Base-by-base conservation (phyloP, 2,113 vertebrate species). In the Scolopax mira region DNA sequence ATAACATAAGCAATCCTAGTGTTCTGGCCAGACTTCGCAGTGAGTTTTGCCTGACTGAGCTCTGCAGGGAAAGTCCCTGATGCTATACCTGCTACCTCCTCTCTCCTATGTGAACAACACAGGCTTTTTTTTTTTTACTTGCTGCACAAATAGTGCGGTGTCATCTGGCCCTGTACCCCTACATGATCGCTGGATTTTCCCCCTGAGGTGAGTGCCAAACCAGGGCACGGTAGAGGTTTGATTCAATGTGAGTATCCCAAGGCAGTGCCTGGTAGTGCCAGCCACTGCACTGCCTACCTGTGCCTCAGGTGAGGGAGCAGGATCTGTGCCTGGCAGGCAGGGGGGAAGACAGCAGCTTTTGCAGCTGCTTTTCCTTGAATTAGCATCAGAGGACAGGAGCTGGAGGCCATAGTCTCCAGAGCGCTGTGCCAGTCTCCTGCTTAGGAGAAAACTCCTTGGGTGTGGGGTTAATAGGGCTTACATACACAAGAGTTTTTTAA, bases 401-500 rank as follows among this genome's bases (percentile, higher is more conserved):
- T 82, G 52, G 49, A 92, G 83, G 62, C 0, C 0, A 27, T 8
- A 28, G 17, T 37, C 23, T 66, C 27, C 52, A 48, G 35, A 60
- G 62, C 0, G 1, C 48, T 41, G 9, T 49, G 37, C 44, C 61
- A 62, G 22, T 66, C 48, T 3, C 2, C 55, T n/a, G 24, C 2
- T 6, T 7, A 1, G 13, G 28, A 82, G 21, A 89, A 41, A 64
- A 39, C 35, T 49, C 35, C 14, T 13, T 49, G 18, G 27, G 33
- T n/a, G 9, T 33, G 55, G 12, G 25, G 27, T 75, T 84, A 49
- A 57, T 4, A 77, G 14, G 22, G 19, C 7, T 80, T 54, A 66
- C 3, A 5, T 11, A 41, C 1, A 0, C 3, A 28, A 1, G 5
- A 66, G 13, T 1, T 28, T 60, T 66, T 39, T 1, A 3, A 25